Percentiles rank a stretch among this genome's conserved stretches.
These are phyloP conservation scores for Eudemis profundana DNA, from an alignment of 2,888 invertebrate species.

Conservation along the genomic window DNA sequence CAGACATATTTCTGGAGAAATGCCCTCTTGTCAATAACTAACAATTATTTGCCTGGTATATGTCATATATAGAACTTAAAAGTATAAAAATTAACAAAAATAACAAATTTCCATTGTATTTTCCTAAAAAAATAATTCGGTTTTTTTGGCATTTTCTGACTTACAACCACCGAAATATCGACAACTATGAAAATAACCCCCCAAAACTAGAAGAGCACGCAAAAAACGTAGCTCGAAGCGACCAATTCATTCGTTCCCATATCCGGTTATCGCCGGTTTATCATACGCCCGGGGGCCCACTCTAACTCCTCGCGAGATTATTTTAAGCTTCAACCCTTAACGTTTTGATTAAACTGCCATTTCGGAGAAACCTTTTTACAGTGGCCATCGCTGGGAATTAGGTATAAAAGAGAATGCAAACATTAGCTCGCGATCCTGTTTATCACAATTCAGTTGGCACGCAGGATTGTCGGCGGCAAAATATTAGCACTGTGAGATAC, in stretches of 20 bases:
- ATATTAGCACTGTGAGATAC: background rate
- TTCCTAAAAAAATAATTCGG: too few species aligned
- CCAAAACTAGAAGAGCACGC: conserved; percentile 66
- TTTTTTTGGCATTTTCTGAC: too few species aligned
- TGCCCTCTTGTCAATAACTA: too few species aligned
- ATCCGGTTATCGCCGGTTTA: conserved; percentile 81
- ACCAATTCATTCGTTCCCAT: conserved; percentile 80
- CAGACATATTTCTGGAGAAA: too few species aligned
- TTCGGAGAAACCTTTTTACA: conserved; percentile 51
- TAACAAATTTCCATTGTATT: too few species aligned
- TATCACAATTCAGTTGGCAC: background rate
- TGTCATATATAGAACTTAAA: too few species aligned
- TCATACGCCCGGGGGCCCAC: conserved; percentile 75
- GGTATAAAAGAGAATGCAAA: conserved; percentile 34
- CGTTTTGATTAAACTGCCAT: conserved; percentile 77
- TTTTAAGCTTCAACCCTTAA: conserved; percentile 80
- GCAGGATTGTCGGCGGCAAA: background rate
- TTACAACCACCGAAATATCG: too few species aligned
- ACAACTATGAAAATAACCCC: conserved; percentile 54
- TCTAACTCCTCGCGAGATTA: conserved; percentile 76
- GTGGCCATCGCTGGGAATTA: conserved; percentile 38
- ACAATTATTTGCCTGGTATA: too few species aligned
- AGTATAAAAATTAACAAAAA: too few species aligned
- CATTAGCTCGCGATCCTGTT: background rate
- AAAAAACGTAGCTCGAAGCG: conserved; percentile 76